Conservation (phyloP, 1,140 invertebrate species). For the Heliconius hermathena region DNA sequence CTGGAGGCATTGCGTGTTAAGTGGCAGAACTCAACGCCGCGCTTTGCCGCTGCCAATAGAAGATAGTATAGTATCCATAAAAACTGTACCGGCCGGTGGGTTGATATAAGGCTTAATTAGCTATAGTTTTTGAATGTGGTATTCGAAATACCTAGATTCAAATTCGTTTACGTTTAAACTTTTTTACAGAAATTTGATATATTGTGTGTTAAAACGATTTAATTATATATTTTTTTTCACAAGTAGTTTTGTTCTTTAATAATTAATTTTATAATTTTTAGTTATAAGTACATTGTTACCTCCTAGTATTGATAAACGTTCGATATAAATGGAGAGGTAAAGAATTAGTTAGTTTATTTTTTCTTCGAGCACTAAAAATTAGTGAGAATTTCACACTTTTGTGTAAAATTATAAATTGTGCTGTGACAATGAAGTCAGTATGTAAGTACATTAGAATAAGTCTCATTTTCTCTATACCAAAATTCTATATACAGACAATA, state of each 20-base stretch:
- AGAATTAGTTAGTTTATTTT: not conserved
- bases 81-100: no score
- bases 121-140: no score
- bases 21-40: no score
- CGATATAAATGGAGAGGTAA: not conserved
- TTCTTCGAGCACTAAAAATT: slow-evolving; percentile 32
- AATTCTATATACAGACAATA: slow-evolving; percentile 65
- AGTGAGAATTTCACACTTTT: slow-evolving; percentile 51
- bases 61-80: no score
- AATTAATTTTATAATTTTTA: not conserved
- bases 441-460: slow-evolving; percentile 64
- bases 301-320: slow-evolving; percentile 1
- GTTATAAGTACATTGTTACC: slow-evolving; percentile 8
- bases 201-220: no score
- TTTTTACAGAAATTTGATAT: no score
- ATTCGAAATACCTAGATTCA: no score
- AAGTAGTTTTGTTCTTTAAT: not conserved
- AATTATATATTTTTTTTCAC: no score
- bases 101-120: no score
- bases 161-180: no score
- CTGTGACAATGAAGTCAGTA: slow-evolving; percentile 77
- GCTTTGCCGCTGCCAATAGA: no score
- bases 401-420: slow-evolving; percentile 59
- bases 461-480: slow-evolving; percentile 65
- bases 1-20: no score